Percentiles rank a stretch among this genome's conserved stretches.
phyloP scores from a whole-genome alignment of 2,888 invertebrate genomes.

The Brachycybe producta region DNA sequence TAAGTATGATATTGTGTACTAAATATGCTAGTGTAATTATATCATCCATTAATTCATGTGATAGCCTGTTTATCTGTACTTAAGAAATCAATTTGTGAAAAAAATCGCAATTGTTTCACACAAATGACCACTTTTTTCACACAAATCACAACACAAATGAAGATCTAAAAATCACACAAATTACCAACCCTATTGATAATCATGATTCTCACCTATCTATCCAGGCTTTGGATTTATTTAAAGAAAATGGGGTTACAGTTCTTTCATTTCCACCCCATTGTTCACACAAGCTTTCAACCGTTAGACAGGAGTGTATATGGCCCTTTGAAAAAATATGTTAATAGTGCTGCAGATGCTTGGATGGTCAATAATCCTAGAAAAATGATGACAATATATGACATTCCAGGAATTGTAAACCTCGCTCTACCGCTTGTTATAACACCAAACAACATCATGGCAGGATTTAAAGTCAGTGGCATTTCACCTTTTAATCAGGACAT shows the following conservation, averaged over 20 bases:
- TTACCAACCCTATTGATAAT: too few species aligned
- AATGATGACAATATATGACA: slow-evolving; percentile 33
- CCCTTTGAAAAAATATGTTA: slow-evolving; percentile 28
- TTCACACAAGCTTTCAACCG: slow-evolving; percentile 34
- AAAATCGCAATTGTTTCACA: too few species aligned
- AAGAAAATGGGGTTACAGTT: slow-evolving; percentile 31
- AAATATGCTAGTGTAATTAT: too few species aligned
- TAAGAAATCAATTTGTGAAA: too few species aligned
- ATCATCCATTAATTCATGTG: too few species aligned
- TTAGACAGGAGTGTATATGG: slow-evolving; percentile 33
- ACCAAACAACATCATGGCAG: slow-evolving; percentile 31
- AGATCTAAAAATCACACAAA: too few species aligned
- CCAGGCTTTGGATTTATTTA: slow-evolving; percentile 26
- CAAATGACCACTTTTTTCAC: too few species aligned
- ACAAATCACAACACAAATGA: too few species aligned
- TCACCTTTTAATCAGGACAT: slow-evolving; percentile 28
- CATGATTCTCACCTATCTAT: slow-evolving; percentile 17
- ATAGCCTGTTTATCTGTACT: too few species aligned
- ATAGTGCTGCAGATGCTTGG: slow-evolving; percentile 27
- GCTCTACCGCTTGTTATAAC: slow-evolving; percentile 30
- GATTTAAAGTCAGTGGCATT: slow-evolving; percentile 30
- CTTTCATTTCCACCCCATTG: slow-evolving; percentile 35
- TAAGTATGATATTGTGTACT: too few species aligned
- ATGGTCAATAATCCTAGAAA: slow-evolving; percentile 31
- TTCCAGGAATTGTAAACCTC: slow-evolving; percentile 29